phyloP scores from a whole-genome alignment of 2,888 invertebrate species.

The Itoplectis maculator region DNA sequence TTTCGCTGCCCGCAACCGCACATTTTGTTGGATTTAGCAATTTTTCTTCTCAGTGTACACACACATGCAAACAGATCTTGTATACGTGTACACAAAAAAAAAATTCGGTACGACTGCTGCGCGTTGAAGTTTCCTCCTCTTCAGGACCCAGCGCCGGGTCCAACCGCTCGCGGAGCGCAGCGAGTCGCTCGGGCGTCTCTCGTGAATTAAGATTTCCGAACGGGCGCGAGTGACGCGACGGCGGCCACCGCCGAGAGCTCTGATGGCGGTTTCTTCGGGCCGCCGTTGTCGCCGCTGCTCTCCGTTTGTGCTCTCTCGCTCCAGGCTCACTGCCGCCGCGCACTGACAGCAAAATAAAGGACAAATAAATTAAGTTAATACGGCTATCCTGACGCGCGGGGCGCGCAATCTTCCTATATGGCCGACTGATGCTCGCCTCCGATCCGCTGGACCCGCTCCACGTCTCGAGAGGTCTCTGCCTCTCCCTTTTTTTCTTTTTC shows the following conservation, averaged over 20 bases:
- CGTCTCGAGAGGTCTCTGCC: constrained; percentile 14
- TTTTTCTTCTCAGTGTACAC: too few species aligned
- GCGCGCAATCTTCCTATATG: constrained; percentile 69
- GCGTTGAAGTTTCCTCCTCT: constrained; percentile 50
- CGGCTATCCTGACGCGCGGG: constrained; percentile 75
- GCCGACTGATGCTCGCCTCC: too few species aligned
- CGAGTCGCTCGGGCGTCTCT: constrained; percentile 49
- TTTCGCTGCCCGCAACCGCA: too few species aligned
- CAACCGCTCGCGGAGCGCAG: too few species aligned
- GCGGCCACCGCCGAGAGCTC: constrained; percentile 70
- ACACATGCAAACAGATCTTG: neutral
- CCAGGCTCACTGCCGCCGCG: too few species aligned
- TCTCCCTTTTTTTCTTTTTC: constrained; percentile 18
- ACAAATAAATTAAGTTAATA: constrained; percentile 84
- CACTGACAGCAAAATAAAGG: constrained; percentile 84
- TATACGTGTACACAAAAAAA: neutral
- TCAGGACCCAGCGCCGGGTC: constrained; percentile 37
- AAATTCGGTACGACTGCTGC: constrained; percentile 8
- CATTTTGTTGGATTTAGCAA: too few species aligned
- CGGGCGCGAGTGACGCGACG: constrained; percentile 71
- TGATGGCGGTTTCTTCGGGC: constrained; percentile 75
- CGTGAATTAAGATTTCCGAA: constrained; percentile 75
- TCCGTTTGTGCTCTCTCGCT: constrained; percentile 51
- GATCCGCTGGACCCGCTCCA: too few species aligned
- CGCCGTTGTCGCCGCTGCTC: constrained; percentile 68